Evolutionary conservation across 2,113 vertebrate species (phyloP).

Genomic region (Plestiodon gilberti): DNA sequence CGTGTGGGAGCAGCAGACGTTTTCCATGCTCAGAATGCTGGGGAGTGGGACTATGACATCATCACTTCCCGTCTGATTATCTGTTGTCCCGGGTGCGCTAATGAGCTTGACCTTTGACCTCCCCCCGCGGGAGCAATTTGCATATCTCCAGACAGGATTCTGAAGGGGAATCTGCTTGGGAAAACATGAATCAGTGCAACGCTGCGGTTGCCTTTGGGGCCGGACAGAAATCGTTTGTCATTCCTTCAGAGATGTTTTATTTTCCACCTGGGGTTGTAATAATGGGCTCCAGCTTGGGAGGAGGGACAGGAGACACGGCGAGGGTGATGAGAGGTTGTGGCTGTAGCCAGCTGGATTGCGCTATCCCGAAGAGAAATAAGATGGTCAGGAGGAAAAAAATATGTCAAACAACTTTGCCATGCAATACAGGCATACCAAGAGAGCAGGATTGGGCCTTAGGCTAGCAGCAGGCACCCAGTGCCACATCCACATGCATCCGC

Average conservation of each 20-base stretch:
- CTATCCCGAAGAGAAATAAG: no score
- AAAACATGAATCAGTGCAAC: background rate
- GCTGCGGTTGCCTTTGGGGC: conserved; percentile 36
- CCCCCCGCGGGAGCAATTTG: conserved; percentile 23
- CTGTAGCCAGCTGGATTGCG: background rate
- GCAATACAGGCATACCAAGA: no score
- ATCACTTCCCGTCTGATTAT: conserved; percentile 66
- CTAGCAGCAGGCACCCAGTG: no score
- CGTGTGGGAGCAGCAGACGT: background rate
- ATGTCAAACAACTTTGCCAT: background rate
- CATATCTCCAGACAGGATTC: conserved; percentile 45
- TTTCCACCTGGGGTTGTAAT: background rate
- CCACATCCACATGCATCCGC: no score
- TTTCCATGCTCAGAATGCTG: background rate
- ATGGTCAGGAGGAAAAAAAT: background rate
- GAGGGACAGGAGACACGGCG: background rate
- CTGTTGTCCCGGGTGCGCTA: conserved; percentile 66
- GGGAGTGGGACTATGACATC: conserved; percentile 37
- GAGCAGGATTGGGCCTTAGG: no score
- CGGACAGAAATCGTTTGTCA: background rate
- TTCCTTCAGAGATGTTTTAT: background rate
- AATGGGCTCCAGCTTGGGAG: conserved; percentile 48
- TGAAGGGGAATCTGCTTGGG: conserved; percentile 38
- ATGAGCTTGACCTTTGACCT: conserved; percentile 79
- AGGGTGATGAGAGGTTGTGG: background rate